Percentiles rank a stretch among this genome's conserved stretches.
Evolutionary conservation across 2,113 vertebrate genomes (phyloP).

Genomic region (Platanista minor): DNA sequence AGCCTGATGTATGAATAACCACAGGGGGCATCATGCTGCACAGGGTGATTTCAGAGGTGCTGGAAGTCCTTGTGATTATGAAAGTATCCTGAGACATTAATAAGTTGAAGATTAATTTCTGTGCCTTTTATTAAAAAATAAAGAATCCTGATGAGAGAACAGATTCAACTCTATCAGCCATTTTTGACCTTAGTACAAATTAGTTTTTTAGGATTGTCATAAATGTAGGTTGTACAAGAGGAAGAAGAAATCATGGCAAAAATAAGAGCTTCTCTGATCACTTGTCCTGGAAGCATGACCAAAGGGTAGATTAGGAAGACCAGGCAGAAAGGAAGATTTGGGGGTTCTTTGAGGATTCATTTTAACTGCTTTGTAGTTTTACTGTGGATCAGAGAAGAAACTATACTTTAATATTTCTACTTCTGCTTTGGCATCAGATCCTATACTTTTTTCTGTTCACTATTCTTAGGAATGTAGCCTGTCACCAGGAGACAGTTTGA

Average conservation of each 20-base stretch:
- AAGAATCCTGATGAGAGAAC: neutral
- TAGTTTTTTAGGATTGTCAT: neutral
- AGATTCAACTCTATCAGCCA: neutral
- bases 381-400: neutral
- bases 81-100: neutral
- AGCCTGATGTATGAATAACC: neutral
- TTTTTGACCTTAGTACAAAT: neutral
- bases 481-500: neutral
- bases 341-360: neutral
- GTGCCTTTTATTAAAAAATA: neutral
- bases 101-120: neutral
- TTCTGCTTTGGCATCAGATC: neutral
- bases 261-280: neutral
- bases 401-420: neutral
- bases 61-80: neutral
- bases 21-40: rapidly evolving
- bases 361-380: neutral
- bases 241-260: neutral
- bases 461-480: neutral
- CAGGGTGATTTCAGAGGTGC: neutral
- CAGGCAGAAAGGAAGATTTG: neutral
- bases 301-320: neutral
- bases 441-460: neutral
- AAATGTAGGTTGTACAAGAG: neutral
- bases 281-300: neutral